Percentiles rank a stretch among this genome's conserved stretches.
phyloP scores from a whole-genome alignment of 35 echinoderm and acorn worm genomes.

The Holothuria glaberrima region DNA sequence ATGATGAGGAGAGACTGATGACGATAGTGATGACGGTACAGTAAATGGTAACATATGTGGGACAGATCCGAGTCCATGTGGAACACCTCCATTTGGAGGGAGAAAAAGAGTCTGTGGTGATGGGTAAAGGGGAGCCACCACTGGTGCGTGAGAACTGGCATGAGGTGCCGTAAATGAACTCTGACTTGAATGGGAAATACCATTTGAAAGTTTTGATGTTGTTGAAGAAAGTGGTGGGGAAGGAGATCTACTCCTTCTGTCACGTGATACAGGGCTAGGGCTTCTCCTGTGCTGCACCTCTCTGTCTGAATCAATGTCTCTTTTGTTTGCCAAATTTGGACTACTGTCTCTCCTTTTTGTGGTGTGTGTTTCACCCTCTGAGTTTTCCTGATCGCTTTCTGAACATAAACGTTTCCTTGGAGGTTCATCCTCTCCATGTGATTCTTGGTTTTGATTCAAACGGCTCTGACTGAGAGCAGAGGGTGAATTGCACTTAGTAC shows the following conservation, averaged over 20 bases:
- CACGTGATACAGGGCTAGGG: constrained; percentile 38
- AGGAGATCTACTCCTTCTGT: constrained; percentile 35
- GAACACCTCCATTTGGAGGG: constrained; percentile 68
- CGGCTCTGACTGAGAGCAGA: not conserved
- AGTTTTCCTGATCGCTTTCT: constrained; percentile 16
- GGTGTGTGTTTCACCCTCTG: not conserved
- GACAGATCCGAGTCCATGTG: constrained; percentile 73
- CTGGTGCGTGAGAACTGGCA: constrained; percentile 75
- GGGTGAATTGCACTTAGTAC: constrained; percentile 58
- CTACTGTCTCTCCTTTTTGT: constrained; percentile 13
- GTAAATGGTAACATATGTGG: constrained; percentile 85
- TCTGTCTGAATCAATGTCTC: constrained; percentile 34
- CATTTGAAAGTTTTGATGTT: constrained; percentile 41
- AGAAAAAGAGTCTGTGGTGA: constrained; percentile 89
- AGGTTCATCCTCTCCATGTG: constrained; percentile 18
- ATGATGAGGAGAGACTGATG: constrained; percentile 61
- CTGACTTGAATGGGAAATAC: constrained; percentile 34
- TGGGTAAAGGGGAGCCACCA: constrained; percentile 83
- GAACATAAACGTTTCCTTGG: constrained; percentile 47
- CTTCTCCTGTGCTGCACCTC: constrained; percentile 33
- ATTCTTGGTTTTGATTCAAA: not conserved
- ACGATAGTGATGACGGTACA: constrained; percentile 67
- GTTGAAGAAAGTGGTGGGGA: constrained; percentile 35
- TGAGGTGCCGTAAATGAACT: constrained; percentile 62
- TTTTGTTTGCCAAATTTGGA: constrained; percentile 33